Base-by-base conservation (phyloP, 1,140 invertebrate species). In the Penaeus japonicus region DNA sequence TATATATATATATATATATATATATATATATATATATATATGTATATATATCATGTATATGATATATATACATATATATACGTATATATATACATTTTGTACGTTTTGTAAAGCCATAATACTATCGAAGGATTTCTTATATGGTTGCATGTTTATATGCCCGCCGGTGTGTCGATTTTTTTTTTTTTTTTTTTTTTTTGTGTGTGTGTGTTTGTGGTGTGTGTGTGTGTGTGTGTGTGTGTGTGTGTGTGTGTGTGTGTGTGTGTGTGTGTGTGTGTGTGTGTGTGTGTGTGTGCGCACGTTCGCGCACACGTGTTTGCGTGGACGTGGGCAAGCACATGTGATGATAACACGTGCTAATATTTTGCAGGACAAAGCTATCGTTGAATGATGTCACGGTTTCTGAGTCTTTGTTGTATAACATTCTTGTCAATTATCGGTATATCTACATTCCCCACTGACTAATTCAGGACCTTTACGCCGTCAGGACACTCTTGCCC, bases 41-140 rank as follows among this genome's bases (percentile, higher is more conserved):
- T n/a, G n/a, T n/a, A n/a, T n/a, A n/a, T n/a, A n/a, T n/a, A n/a
- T n/a, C n/a, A n/a, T n/a, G n/a, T n/a, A n/a, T n/a, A n/a, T n/a
- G n/a, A 65, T 65, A 65, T 65, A 65, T 65, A 65, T 65, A 65
- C 27, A 65, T 65, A 65, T 65, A 65, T 65, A 65, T 65, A 65
- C 27, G 27, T 65, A 65, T 65, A 65, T 65, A 22, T 59, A 22
- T 59, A 22, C 22, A 22, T 59, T n/a, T n/a, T n/a, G n/a, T n/a
- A n/a, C n/a, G n/a, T n/a, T n/a, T n/a, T n/a, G n/a, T n/a, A n/a
- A n/a, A n/a, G n/a, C n/a, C n/a, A n/a, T n/a, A n/a, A n/a, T n/a
- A n/a, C n/a, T n/a, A n/a, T n/a, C n/a, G n/a, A n/a, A n/a, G n/a
- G n/a, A n/a, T n/a, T n/a, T n/a, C n/a, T n/a, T n/a, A n/a, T n/a